Conservation (phyloP, 2,888 invertebrate genomes). For the Sclerodermus sp. region DNA sequence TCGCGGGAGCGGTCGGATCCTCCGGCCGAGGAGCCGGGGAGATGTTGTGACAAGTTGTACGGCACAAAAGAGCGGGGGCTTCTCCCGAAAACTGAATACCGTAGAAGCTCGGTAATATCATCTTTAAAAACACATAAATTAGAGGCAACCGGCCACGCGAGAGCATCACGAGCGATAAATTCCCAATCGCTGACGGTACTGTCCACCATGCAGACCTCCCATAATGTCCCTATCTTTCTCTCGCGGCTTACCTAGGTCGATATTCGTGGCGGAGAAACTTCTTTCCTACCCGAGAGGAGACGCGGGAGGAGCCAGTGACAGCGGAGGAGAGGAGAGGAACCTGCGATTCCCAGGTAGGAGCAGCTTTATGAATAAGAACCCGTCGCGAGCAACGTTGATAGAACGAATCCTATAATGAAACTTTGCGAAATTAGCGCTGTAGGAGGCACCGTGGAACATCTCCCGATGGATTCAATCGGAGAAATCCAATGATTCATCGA, state of each 20-base stretch:
- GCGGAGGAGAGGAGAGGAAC: neutral
- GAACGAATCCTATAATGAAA: too few species aligned
- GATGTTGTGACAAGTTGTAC: neutral
- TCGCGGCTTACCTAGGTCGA: neutral
- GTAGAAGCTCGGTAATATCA: slow-evolving; percentile 38
- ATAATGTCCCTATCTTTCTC: slow-evolving; percentile 25
- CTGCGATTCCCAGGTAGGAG: neutral
- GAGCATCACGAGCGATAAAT: slow-evolving; percentile 52
- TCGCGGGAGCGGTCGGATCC: too few species aligned
- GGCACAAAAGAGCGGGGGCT: slow-evolving; percentile 15
- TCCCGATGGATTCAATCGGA: too few species aligned
- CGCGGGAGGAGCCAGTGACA: too few species aligned
- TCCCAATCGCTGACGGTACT: slow-evolving; percentile 49
- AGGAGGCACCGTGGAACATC: too few species aligned
- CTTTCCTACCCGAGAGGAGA: too few species aligned
- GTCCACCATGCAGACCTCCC: slow-evolving; percentile 18
- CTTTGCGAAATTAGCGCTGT: too few species aligned
- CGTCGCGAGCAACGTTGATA: neutral
- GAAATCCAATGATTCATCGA: too few species aligned
- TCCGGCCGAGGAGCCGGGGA: too few species aligned
- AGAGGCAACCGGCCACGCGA: slow-evolving; percentile 47
- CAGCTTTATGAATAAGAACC: neutral
- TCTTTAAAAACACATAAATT: slow-evolving; percentile 58
- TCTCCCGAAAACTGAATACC: slow-evolving; percentile 47
- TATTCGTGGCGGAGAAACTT: too few species aligned